A percentile compares a stretch with the other conserved stretches of the same genome.
These are phyloP conservation scores for Scophthalmus maximus DNA, from an alignment of 2,113 vertebrate genomes.

Conservation along the genomic window DNA sequence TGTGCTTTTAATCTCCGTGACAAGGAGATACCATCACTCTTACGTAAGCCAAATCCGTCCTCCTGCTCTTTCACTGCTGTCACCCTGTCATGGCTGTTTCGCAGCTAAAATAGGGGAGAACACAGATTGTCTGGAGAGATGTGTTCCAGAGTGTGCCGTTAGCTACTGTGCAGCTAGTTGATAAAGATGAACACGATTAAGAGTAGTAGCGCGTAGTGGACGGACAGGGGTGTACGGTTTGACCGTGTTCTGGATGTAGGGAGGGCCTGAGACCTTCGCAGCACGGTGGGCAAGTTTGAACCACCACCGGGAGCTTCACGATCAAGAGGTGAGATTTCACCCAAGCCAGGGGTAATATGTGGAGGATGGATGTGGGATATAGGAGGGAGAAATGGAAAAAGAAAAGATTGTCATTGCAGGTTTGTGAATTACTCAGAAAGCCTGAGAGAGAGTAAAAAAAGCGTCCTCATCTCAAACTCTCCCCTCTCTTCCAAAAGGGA, in stretches of 20 bases:
- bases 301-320: no score
- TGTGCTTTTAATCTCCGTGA: background rate
- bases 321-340: constrained; percentile 11
- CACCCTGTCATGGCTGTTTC: constrained; percentile 2
- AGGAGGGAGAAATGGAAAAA: constrained; percentile 50
- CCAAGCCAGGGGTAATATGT: no score
- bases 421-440: constrained; percentile 67
- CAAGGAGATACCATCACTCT: constrained; percentile 40
- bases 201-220: no score
- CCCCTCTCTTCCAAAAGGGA: no score
- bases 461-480: constrained; percentile 30
- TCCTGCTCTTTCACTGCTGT: constrained; percentile 27
- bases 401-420: constrained; percentile 42
- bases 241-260: no score
- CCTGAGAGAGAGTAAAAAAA: constrained; percentile 22
- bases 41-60: constrained; percentile 34
- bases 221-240: no score
- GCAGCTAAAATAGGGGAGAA: constrained; percentile 4
- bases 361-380: constrained; percentile 39
- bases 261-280: no score
- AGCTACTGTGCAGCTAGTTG: background rate
- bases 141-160: no score
- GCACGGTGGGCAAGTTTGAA: no score
- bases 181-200: background rate
- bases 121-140: background rate